Base-by-base conservation (phyloP, 2,888 invertebrate genomes). In the Urechis unicinctus region DNA sequence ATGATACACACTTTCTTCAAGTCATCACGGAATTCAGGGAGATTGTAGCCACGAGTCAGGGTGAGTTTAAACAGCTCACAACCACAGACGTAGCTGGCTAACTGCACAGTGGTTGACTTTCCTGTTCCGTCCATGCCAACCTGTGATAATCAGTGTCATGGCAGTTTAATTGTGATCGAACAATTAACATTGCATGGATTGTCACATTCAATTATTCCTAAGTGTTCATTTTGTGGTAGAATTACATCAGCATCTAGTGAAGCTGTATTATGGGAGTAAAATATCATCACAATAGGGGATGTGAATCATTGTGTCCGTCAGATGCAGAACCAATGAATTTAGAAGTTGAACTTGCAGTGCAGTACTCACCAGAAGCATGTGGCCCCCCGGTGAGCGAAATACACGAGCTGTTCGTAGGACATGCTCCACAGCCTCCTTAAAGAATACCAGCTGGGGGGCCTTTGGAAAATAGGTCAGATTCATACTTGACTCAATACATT, bases 341-440 rank as follows among this genome's bases (percentile, higher is more conserved):
- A 36, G 9, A 13, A 13, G 36, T 13, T 36, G 9, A 36, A 36
- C 9, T 36, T 13, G 9, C 17, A 17, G 9, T 9, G 17, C 17
- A 36, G 36, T 36, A 59, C 70, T 61, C 53, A 77, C 76, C 67
- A 78, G 57, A 41, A 78, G 59, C 65, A 78, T 70, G 56, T 78
- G 78, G 13, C 77, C 77, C 17, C 74, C 72, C 6, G 77, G 75
- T 59, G 77, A 77, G 53, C 77, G 62, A 60, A 78, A 71, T 9
- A 78, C 75, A 26, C 78, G 61, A 2, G 75, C 74, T 41, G 75
- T 75, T 55, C 77, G 56, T 41, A 72, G 65, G 17, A 78, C 70
- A 58, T 78, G 78, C 55, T 78, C 75, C 17, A 76, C 67, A 4
- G 77, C 75, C 59, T 78, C 74, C 49, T 70, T 69, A 65, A 78